These are phyloP conservation scores for Bovichtus diacanthus DNA, from an alignment of 2,797 vertebrate genomes.

Conservation along the genomic window DNA sequence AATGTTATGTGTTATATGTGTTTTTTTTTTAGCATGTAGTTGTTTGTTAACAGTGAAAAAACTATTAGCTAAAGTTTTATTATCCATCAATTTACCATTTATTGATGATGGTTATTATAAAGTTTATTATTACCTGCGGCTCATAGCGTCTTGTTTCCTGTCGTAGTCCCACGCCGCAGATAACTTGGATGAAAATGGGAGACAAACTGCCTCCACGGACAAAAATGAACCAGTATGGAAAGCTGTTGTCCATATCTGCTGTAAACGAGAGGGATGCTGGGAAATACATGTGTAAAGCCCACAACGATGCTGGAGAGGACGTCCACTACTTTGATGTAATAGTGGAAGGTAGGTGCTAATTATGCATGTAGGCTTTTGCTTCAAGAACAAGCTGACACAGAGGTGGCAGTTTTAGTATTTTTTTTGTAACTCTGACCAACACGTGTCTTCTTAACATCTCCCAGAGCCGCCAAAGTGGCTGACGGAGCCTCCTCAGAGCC, in stretches of 20 bases:
- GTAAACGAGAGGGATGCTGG: constrained; percentile 87
- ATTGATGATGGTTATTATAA: too few species aligned
- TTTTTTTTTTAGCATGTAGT: too few species aligned
- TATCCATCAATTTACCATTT: too few species aligned
- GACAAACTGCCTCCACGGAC: constrained; percentile 76
- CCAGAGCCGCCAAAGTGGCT: constrained; percentile 93
- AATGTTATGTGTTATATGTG: too few species aligned
- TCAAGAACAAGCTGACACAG: constrained; percentile 24
- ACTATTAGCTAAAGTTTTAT: too few species aligned
- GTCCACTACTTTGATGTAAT: constrained; percentile 88
- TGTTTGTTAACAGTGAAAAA: too few species aligned
- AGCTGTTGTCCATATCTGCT: constrained; percentile 86
- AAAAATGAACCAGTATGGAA: constrained; percentile 83
- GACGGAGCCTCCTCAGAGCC: constrained; percentile 85
- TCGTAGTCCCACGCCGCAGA: constrained; percentile 90
- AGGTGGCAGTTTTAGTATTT: constrained; percentile 44
- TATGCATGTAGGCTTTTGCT: constrained; percentile 22
- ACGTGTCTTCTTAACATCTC: constrained; percentile 42
- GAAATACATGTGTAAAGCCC: constrained; percentile 91
- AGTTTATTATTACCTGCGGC: too few species aligned
- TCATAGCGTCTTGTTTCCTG: constrained; percentile 20
- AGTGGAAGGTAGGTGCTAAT: constrained; percentile 89
- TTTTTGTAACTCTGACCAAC: constrained; percentile 52
- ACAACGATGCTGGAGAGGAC: constrained; percentile 84
- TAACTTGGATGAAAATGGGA: constrained; percentile 89